Conservation (phyloP, 1,140 invertebrate genomes). For the Limonius californicus region DNA sequence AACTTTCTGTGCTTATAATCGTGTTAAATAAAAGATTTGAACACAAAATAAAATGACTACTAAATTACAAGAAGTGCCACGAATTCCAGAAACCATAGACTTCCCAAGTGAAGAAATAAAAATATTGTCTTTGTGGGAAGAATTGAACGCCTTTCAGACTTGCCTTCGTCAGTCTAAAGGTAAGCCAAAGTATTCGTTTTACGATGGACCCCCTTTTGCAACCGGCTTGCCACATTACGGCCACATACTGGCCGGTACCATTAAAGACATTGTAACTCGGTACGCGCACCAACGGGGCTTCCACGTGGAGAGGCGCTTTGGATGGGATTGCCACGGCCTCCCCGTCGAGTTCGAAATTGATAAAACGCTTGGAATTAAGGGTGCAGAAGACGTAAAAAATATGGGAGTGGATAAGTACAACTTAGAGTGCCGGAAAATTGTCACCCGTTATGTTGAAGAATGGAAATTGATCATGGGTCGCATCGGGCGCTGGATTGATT, state of each 20-base stretch:
- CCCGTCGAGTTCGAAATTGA: conserved; percentile 97
- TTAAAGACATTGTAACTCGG: conserved; percentile 97
- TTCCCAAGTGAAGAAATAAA: background rate
- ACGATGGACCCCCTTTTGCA: conserved; percentile 99
- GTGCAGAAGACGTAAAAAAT: conserved; percentile 93
- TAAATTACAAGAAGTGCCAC: conserved; percentile 21
- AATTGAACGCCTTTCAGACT: conserved; percentile 74
- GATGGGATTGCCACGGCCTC: conserved; percentile 99
- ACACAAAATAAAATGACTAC: background rate
- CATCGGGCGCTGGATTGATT: conserved; percentile 98
- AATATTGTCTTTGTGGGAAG: background rate
- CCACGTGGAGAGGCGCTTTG: conserved; percentile 96
- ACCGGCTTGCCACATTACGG: conserved; percentile 99
- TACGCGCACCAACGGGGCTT: conserved; percentile 96
- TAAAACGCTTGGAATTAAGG: conserved; percentile 87
- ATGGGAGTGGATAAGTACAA: conserved; percentile 98
- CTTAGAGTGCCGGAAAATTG: conserved; percentile 93
- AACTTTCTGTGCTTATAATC: no score
- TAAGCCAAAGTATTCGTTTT: conserved; percentile 87
- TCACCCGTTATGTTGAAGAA: conserved; percentile 91
- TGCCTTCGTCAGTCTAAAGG: conserved; percentile 83
- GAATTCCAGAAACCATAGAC: conserved; percentile 36
- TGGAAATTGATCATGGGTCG: conserved; percentile 89
- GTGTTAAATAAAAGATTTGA: background rate
- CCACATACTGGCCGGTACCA: conserved; percentile 96